These are phyloP conservation scores for cat (Felis catus) DNA, from an alignment of 2,113 vertebrate species.

Conservation along the genomic window DNA sequence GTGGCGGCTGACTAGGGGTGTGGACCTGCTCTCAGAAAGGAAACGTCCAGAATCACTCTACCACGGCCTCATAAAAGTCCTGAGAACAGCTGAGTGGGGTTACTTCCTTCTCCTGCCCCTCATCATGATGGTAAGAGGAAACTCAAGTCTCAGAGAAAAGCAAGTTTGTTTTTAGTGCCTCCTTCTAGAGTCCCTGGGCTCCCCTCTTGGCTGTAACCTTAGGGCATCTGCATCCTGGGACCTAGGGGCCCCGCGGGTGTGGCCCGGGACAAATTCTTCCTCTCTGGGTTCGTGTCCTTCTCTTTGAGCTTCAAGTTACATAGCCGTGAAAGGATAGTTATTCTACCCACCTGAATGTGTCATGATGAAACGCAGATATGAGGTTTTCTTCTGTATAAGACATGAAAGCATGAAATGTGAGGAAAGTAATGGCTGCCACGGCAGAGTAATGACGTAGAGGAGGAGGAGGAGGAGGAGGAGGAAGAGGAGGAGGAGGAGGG, in stretches of 20 bases:
- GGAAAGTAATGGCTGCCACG: background rate
- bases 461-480: background rate
- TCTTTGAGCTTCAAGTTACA: background rate
- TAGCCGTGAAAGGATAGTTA: background rate
- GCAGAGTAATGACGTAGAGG: background rate
- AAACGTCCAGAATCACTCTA: background rate
- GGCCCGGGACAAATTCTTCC: background rate
- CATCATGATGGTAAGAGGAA: background rate
- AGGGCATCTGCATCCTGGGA: background rate
- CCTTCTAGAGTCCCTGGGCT: background rate
- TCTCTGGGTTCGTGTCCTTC: background rate
- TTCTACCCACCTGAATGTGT: background rate
- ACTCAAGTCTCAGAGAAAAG: background rate
- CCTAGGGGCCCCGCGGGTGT: background rate
- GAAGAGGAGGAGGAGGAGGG: background rate
- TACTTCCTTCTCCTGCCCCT: background rate
- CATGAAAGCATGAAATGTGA: background rate
- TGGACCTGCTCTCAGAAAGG: background rate
- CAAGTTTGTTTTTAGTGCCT: background rate
- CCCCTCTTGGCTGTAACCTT: background rate
- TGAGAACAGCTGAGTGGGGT: background rate
- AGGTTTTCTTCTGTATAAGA: background rate
- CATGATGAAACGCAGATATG: background rate
- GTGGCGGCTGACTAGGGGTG: background rate
- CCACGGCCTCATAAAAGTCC: background rate